Conservation (phyloP, 37 sponge, comb jelly and placozoan species). For the Ianthella basta region DNA sequence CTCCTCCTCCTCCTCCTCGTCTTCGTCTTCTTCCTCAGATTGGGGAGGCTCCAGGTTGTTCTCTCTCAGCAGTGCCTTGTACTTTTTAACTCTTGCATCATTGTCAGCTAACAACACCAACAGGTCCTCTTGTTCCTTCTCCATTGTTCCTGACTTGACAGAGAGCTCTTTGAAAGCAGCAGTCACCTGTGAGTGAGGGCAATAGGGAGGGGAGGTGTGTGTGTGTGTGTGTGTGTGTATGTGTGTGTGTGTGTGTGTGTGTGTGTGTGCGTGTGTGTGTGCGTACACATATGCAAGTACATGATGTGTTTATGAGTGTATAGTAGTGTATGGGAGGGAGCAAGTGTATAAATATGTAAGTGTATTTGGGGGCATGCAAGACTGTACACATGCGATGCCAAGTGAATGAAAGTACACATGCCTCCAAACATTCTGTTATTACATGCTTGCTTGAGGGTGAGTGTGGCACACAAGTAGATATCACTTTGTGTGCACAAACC, state of each 20-base stretch:
- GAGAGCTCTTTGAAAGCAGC: constrained; percentile 12
- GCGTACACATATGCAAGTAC: background rate
- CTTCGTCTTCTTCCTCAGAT: constrained; percentile 56
- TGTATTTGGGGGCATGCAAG: no score
- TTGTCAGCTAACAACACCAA: constrained; percentile 83
- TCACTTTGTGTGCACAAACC: background rate
- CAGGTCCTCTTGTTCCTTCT: constrained; percentile 90
- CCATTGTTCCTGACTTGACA: constrained; percentile 47
- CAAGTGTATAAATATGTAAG: no score
- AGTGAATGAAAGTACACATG: no score
- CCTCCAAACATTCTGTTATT: no score
- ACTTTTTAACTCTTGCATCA: constrained; percentile 58
- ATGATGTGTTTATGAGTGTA: constrained; percentile 16
- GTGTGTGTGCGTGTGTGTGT: constrained; percentile 19
- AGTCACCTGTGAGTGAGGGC: background rate
- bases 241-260: constrained; percentile 36
- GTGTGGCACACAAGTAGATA: no score
- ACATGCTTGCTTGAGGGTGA: no score
- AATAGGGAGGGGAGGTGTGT: background rate
- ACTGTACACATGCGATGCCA: no score
- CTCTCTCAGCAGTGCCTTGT: constrained; percentile 52
- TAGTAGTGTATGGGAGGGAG: background rate
- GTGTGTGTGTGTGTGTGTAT: constrained; percentile 32
- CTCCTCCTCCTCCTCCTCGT: constrained; percentile 63
- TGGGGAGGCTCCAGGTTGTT: constrained; percentile 52